Evolutionary conservation across 2,888 invertebrate genomes (phyloP).

Genomic region (Himalopsyche japonica): DNA sequence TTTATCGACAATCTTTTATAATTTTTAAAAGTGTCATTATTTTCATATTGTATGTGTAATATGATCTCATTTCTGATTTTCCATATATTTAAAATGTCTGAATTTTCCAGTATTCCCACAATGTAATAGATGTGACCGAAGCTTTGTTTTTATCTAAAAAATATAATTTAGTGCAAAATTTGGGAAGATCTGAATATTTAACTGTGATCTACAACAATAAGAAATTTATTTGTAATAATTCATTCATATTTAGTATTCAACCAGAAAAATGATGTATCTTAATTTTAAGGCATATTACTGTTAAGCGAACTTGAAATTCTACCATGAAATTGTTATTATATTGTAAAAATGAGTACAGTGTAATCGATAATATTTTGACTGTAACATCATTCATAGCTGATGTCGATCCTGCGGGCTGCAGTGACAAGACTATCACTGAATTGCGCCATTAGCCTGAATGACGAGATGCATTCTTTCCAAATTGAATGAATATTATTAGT

Average conservation of each 20-base stretch:
- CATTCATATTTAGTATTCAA: conserved; percentile 49
- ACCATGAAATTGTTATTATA: not conserved
- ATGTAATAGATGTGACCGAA: conserved; percentile 18
- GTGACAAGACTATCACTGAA: not conserved
- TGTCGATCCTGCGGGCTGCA: not conserved
- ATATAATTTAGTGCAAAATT: conserved; percentile 16
- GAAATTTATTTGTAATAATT: conserved; percentile 48
- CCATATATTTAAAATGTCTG: conserved; percentile 34
- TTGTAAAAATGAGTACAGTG: not conserved
- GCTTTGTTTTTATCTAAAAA: conserved; percentile 10
- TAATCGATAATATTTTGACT: conserved; percentile 3
- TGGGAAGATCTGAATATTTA: conserved; percentile 38
- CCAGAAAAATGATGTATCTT: conserved; percentile 28
- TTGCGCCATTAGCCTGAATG: not conserved
- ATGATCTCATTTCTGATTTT: conserved; percentile 39
- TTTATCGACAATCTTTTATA: conserved; percentile 26
- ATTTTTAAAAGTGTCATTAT: conserved; percentile 27
- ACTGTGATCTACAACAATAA: conserved; percentile 61
- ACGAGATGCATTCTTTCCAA: not conserved
- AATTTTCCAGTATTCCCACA: conserved; percentile 22
- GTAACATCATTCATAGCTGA: conserved; percentile 2
- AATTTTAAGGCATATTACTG: conserved; percentile 32
- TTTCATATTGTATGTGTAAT: conserved; percentile 35
- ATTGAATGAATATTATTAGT: not conserved
- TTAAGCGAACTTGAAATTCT: conserved; percentile 11